Base-by-base conservation (phyloP, 2,888 invertebrate species). In the Eilema caniola region DNA sequence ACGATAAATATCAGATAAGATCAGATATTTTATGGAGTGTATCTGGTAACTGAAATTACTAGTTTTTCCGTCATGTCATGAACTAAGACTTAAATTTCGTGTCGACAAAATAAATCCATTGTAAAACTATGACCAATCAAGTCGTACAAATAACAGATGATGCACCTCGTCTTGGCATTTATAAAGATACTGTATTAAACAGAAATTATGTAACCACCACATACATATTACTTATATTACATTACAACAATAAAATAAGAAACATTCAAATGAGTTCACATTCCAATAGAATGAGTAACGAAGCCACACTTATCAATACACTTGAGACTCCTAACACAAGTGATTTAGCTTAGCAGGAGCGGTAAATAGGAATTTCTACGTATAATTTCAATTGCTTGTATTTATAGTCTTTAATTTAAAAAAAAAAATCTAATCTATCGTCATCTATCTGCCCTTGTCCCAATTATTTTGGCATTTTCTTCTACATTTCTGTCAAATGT, bases 181-280 rank as follows among this genome's bases (percentile, higher is more conserved):
- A 53, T 53, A 53, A 20, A 47, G 20, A 47, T 0, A 41, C 3
- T 20, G 14, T 47, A 47, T 47, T 47, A 7, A 53, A 2, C n/a
- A n/a, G 8, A 53, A 53, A 53, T 53, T 53, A 53, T 53, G 10
- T 53, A 53, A 53, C n/a, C 53, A 53, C 53, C n/a, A 10, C n/a
- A 53, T 47, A 20, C 47, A 47, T 47, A 47, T 7, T 41, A 41
- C 41, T 47, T 20, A 16, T 20, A 47, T n/a, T 20, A 47, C 16
- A 47, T 47, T 47, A 47, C 5, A n/a, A 53, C n/a, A n/a, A 47
- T 1, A 8, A 53, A n/a, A 53, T n/a, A 20, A n/a, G 7, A 53
- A 53, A 53, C n/a, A 53, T 53, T 47, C 53, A 53, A 53, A 53
- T n/a, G 53, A 53, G 53, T 53, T n/a, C 53, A 53, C 53, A 53